Evolutionary conservation across 2,888 invertebrate genomes (phyloP), one percentile per base, ranked within the genome.

Genomic region (Tyria jacobaeae): DNA sequence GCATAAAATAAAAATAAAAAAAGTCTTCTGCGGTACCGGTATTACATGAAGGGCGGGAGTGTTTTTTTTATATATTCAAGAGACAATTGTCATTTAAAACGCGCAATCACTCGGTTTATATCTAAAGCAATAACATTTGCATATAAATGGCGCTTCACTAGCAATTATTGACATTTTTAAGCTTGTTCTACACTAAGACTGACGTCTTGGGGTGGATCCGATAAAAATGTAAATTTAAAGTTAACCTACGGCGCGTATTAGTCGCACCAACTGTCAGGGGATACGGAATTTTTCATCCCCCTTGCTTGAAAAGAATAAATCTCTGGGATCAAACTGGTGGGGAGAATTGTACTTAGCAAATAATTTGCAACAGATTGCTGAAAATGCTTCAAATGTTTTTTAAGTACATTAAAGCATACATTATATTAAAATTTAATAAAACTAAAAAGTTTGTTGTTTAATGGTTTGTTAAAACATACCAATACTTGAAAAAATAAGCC

Each of bases 171-270:
- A 75, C 68, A 71, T 82, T 84, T 72, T 73, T 76, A 70, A 73
- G 75, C 86, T 87, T 88, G 89, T 89, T 88, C 83, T 80, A 87
- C 86, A 88, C 82, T 76, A 81, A 79, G 84, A 82, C 80, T 85
- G 86, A 87, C 85, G 84, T 83, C 59, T 62, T 76, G 76, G 76
- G 83, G 76, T 75, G 75, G 66, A 64, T 60, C 61, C 71, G 83
- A 85, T 84, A 84, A 85, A 88, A 88, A 88, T 87, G 85, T 79
- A 82, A 88, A 88, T 85, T 80, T 62, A 60, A 70, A 81, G 78
- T 79, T 78, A 82, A 85, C 79, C 82, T 82, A 77, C 73, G 66
- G 71, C 70, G 67, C 72, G 78, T 78, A 84, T 87, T 83, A 81
- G 79, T 78, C 75, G 63, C 68, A 64, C 71, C 58, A 68, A 76